phyloP scores from a whole-genome alignment of 2,888 invertebrate genomes.

The Chrysodeixis includens region DNA sequence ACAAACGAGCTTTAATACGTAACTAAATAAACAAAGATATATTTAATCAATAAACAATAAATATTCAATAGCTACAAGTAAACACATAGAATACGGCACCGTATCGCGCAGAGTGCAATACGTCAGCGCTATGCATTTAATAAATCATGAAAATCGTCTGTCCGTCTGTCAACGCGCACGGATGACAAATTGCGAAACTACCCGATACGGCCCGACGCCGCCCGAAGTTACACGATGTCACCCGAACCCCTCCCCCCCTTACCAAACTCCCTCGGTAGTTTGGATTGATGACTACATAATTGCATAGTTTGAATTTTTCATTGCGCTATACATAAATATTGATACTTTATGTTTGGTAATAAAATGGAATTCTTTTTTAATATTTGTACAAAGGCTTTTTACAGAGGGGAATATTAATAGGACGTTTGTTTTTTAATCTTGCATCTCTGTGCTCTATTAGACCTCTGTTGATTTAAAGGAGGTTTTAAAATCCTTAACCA shows the following conservation, averaged over 20 bases:
- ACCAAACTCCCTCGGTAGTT: slow-evolving; percentile 15
- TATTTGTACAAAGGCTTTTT: no score
- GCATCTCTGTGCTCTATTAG: no score
- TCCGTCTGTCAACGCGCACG: slow-evolving; percentile 74
- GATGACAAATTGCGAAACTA: slow-evolving; percentile 76
- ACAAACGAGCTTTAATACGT: no score
- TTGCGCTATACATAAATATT: neutral
- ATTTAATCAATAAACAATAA: slow-evolving; percentile 12
- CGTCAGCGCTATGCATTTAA: slow-evolving; percentile 77
- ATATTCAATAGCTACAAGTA: slow-evolving; percentile 9
- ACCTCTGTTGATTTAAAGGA: no score
- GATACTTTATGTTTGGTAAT: no score
- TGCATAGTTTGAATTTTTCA: slow-evolving; percentile 44
- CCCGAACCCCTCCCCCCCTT: slow-evolving; percentile 34
- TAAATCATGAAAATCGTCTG: slow-evolving; percentile 81
- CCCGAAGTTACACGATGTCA: slow-evolving; percentile 44
- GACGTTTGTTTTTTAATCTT: no score
- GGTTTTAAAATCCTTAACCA: no score
- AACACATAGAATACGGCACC: slow-evolving; percentile 42
- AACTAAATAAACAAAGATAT: neutral
- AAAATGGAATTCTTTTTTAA: no score
- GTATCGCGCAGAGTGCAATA: slow-evolving; percentile 63
- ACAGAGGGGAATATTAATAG: no score
- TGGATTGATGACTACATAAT: slow-evolving; percentile 55
- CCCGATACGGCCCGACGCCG: slow-evolving; percentile 53